phyloP scores from a whole-genome alignment of 2,888 invertebrate genomes.

The Apodemia hepburni region DNA sequence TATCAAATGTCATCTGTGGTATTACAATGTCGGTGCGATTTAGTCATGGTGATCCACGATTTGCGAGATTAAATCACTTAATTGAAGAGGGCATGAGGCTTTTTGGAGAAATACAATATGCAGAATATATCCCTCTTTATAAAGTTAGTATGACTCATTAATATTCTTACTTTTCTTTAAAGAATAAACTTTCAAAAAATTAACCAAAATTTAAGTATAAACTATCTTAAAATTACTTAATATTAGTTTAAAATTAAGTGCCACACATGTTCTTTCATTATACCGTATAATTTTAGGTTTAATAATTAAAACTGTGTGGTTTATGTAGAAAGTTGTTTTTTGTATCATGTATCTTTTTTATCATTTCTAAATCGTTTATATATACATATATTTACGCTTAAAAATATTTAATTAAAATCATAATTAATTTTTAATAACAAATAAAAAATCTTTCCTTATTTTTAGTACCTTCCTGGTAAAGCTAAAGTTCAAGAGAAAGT shows the following conservation, averaged over 20 bases:
- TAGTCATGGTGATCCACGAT: slow-evolving; percentile 87
- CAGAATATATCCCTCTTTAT: slow-evolving; percentile 91
- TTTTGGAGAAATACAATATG: slow-evolving; percentile 90
- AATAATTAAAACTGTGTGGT: too few species aligned
- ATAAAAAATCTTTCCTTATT: neutral
- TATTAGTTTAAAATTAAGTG: too few species aligned
- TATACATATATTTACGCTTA: too few species aligned
- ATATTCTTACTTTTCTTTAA: neutral
- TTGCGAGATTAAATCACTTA: slow-evolving; percentile 89
- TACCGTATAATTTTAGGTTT: too few species aligned
- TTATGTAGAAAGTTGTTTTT: too few species aligned
- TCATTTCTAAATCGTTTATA: neutral
- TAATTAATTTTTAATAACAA: too few species aligned
- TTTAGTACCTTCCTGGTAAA: slow-evolving; percentile 81
- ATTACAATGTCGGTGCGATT: slow-evolving; percentile 94
- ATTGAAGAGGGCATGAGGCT: slow-evolving; percentile 95
- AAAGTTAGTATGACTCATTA: slow-evolving; percentile 53
- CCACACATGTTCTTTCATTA: too few species aligned
- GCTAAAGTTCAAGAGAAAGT: slow-evolving; percentile 82
- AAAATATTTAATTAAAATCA: too few species aligned
- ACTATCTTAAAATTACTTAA: neutral
- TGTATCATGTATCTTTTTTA: neutral
- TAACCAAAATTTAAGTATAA: neutral
- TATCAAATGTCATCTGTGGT: slow-evolving; percentile 95
- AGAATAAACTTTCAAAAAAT: neutral